Base-by-base conservation (phyloP, 2,113 vertebrate genomes). In the Ariopsis seemanni region DNA sequence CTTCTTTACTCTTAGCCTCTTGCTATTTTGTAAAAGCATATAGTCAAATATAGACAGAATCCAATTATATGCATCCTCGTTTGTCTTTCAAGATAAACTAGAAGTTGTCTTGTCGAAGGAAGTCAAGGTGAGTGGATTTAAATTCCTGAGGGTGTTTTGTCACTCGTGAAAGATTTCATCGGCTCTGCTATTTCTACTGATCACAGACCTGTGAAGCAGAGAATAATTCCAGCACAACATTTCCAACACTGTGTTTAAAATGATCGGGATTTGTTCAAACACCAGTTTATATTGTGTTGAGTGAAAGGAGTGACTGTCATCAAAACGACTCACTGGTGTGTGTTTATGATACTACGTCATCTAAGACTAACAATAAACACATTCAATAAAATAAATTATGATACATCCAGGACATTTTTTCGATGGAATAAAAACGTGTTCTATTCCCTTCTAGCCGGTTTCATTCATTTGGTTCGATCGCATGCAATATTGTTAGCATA, bases 71-170 rank as follows among this genome's bases (percentile, higher is more conserved):
- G 50, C 12, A 27, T 27, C 22, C 1, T 27, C 17, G 1, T 82
- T 82, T 82, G 17, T 62, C 18, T 60, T 30, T 58, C 7, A 58
- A 20, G 55, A 20, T 81, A 15, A 15, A 55, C 50, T 27, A 15
- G 12, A 55, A 53, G 6, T 27, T 27, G 22, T n/a, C 50, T 55
- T 11, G 78, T 58, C 4, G 7, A 42, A 18, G n/a, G 4, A 58
- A 60, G 57, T 82, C 79, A 62, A 62, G 20, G 55, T 58, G 55
- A 82, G 18, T 82, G 57, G 55, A 42, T 62, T 82, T 82, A 15
- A 22, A 62, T 42, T 42, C 30, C 57, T 14, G 18, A 22, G 27
- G 57, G 18, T 60, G 17, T 48, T 60, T 60, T 22, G 27, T 81
- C 78, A 17, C 50, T 55, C 50, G 52, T 57, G 52, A 55, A 27